Evolutionary conservation across 2,113 vertebrate species (phyloP), one percentile per base, ranked within the genome.

Genomic region (Mormyrus iriodes): DNA sequence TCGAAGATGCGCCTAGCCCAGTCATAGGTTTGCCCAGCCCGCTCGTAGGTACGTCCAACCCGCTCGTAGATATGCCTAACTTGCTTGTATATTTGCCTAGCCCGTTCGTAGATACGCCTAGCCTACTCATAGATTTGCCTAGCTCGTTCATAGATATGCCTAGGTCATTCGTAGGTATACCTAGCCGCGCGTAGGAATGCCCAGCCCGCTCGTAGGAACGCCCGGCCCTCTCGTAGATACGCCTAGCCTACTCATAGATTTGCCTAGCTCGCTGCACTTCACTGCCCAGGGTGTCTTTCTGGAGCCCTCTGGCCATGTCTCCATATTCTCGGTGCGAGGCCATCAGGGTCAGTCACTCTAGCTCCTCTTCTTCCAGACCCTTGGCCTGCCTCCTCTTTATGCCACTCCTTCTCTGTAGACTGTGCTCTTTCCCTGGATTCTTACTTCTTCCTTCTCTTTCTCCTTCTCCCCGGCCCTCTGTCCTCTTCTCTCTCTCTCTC

Each of bases 401-500:
- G 42, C 69, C 19, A 87, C n/a, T 49, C 48, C 84, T 53, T 65
- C 90, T 58, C 61, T 89, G 42, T 46, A 19, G 46, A 90, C 53
- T 83, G 84, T 88, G 79, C 88, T 79, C 84, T 91, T 58, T 91
- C 91, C 93, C 90, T 92, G 52, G 27, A 61, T 42, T 52, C 91
- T 93, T 49, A 19, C 51, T 55, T 27, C 84, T 46, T 87, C 52
- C 35, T 90, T 91, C 69, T 89, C 83, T 92, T 84, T 24, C 55
- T 8, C 24, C 55, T 61, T n/a, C 55, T 58, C 24, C 7, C 55
- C 55, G 24, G 90, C 35, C 48, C 92, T 94, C 89, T 94, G 90
- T 93, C 91, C 49, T 88, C 42, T 76, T 90, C 83, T 17, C 88
- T 93, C 53, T 88, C 46, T 89, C 87, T 92, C 49, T 92, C 65